Evolutionary conservation across 2,113 vertebrate species (phyloP), one percentile per base, ranked within the genome.

Genomic region (Daboia siamensis): DNA sequence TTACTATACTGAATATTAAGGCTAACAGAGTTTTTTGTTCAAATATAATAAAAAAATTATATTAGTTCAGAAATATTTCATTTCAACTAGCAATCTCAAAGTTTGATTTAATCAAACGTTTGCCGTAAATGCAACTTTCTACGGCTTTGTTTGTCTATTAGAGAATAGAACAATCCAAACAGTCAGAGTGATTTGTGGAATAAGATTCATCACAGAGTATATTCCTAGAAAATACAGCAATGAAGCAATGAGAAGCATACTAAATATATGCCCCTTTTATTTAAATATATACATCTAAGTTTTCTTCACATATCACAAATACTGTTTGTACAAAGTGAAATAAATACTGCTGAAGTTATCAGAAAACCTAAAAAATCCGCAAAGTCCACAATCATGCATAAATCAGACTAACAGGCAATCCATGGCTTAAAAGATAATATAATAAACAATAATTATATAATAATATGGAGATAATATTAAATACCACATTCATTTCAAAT

Each of bases 121-220:
- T 61, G 91, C 20, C n/a, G 91, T 48, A 90, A 94, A 94, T 59
- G 9, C 21, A 92, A 9, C 33, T 94, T 54, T 93, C 84, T 94
- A 87, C 48, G 90, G 44, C 11, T 85, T 23, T 51, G 59, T 90
- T 39, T 61, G 29, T 51, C 57, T 44, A 88, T 46, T 91, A 86
- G 21, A 88, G 88, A 11, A 93, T 0, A 54, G 91, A 92, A 94
- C 90, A n/a, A 93, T 6, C 48, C 29, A 90, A 74, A 87, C 26
- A 74, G 91, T 13, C 51, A 48, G 8, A 90, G 20, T 51, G 51
- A 90, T 69, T 74, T 21, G 90, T 33, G 87, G 55, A 93, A 91
- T 46, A 8, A 80, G 52, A 0, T 0, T 13, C 3, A 10, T 92
- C 88, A 90, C 0, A 0, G 0, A 0, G 0, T 3, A 17, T 4